Evolutionary conservation across 1,140 invertebrate species (phyloP), one percentile per base, ranked within the genome.

Genomic region (Helicoverpa armigera): DNA sequence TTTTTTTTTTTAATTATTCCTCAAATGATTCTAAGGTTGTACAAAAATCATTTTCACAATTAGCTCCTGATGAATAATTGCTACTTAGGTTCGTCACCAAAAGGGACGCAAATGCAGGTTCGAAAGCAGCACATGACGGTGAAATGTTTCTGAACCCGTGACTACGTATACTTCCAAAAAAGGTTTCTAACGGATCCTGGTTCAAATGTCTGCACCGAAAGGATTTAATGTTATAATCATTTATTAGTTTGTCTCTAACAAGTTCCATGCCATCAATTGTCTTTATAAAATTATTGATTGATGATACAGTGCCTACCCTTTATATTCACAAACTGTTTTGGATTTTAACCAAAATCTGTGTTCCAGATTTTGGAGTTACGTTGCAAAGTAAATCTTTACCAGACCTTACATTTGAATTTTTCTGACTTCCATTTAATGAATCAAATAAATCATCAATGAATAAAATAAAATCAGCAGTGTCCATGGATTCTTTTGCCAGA

Each of bases 11-110:
- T n/a, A n/a, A n/a, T n/a, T n/a, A n/a, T n/a, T 58, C 16, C 16
- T 58, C 56, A 58, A 58, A 58, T 9, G 56, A 18, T 4, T 16
- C n/a, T 2, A 58, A 58, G 11, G 11, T 11, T 11, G 56, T 18
- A 23, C 56, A 58, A 58, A 58, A 58, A 58, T 58, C 56, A 14
- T 58, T 16, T 18, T 58, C 56, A 23, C 56, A 58, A 58, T 58
- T 58, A 16, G 56, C 16, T 16, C n/a, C 56, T 5, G 18, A 7
- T 18, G 16, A 16, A 58, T 58, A 58, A 58, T 58, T 58, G 56
- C 56, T 58, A 14, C 56, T 58, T 14, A 58, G 7, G 11, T 58
- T 58, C 16, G 16, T 58, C 4, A 58, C 11, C 3, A 58, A 58
- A 4, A 23, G 16, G 4, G 56, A 58, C 16, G 56, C 56, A 18